Conservation (phyloP, 2,888 invertebrate species). For the Harpalus rufipes region DNA sequence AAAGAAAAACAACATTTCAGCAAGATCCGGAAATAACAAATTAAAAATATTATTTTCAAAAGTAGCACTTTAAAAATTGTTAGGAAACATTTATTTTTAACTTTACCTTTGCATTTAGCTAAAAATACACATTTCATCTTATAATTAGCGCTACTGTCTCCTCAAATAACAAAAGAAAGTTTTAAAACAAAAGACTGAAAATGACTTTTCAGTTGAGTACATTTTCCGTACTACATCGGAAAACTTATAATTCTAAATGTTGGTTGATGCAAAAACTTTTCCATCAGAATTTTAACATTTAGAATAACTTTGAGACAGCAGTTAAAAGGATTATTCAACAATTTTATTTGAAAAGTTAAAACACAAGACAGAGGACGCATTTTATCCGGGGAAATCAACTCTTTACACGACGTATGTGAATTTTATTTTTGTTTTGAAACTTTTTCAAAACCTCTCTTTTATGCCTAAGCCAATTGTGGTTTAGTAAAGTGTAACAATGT, state of each 20-base stretch:
- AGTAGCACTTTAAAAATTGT: background rate
- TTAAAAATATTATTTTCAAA: background rate
- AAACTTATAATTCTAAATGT: slow-evolving; percentile 52
- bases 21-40: no score
- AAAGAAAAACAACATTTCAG: no score
- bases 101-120: background rate
- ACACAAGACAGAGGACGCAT: background rate
- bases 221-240: slow-evolving; percentile 38
- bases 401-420: background rate
- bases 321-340: slow-evolving; percentile 48
- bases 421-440: background rate
- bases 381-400: background rate
- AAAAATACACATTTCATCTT: slow-evolving; percentile 28
- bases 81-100: slow-evolving; percentile 1
- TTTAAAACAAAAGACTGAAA: slow-evolving; percentile 52
- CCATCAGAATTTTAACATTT: slow-evolving; percentile 56
- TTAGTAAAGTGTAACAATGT: no score
- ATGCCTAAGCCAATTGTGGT: background rate
- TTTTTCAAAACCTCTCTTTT: background rate
- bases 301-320: slow-evolving; percentile 46
- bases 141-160: slow-evolving; percentile 41
- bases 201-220: slow-evolving; percentile 47
- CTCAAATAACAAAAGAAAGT: slow-evolving; percentile 31
- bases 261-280: slow-evolving; percentile 54
- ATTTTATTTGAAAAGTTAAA: slow-evolving; percentile 46